Conservation (phyloP, 2,113 vertebrate genomes). For the Cyprinus carpio region DNA sequence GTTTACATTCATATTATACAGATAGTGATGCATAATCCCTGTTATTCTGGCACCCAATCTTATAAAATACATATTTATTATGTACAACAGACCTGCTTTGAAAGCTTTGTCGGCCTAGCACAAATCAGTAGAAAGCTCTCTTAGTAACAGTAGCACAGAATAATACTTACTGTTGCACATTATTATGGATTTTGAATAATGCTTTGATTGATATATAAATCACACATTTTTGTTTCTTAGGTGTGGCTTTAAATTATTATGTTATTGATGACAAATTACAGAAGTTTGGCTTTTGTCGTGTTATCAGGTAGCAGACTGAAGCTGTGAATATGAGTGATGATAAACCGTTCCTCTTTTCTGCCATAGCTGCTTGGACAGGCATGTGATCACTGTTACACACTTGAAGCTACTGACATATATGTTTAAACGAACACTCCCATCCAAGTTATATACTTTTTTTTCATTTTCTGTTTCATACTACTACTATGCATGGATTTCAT, state of each 20-base stretch:
- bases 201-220: background rate
- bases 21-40: background rate
- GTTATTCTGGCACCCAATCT: background rate
- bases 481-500: no score
- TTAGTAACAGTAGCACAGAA: background rate
- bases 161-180: background rate
- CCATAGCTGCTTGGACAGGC: slow-evolving; percentile 55
- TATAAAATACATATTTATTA: background rate
- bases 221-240: background rate
- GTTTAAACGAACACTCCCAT: background rate
- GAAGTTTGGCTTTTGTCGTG: slow-evolving; percentile 20
- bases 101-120: background rate
- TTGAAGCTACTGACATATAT: background rate
- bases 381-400: background rate
- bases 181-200: background rate
- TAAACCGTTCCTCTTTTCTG: slow-evolving; percentile 88
- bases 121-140: background rate
- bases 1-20: background rate
- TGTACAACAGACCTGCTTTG: background rate
- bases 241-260: background rate
- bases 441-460: background rate
- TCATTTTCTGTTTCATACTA: no score
- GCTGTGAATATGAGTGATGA: slow-evolving; percentile 99
- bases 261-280: background rate
- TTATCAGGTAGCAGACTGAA: slow-evolving; percentile 84